Evolutionary conservation across 2,797 vertebrate genomes (phyloP).

Genomic region (Oophaga sylvatica): DNA sequence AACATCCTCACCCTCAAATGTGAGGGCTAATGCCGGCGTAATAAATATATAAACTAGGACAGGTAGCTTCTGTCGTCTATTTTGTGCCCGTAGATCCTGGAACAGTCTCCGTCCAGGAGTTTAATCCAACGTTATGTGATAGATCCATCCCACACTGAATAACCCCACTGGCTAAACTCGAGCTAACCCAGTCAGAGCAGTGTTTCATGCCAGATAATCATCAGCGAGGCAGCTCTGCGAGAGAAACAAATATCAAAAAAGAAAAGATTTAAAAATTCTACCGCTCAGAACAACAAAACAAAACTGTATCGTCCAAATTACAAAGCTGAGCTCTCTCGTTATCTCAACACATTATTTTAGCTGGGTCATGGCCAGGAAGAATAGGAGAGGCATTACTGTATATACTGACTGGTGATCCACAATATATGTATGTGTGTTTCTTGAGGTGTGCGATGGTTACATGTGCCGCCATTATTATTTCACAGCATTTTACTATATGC

Average conservation of each 20-base stretch:
- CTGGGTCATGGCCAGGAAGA: not conserved
- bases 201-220: slow-evolving; percentile 52
- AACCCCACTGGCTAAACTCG: slow-evolving; percentile 50
- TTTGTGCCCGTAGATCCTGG: slow-evolving; percentile 41
- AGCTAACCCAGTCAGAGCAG: slow-evolving; percentile 35
- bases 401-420: not conserved
- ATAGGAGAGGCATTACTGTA: not conserved
- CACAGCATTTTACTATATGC: too few relatives aligned
- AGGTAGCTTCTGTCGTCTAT: slow-evolving; percentile 47
- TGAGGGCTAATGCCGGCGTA: not conserved
- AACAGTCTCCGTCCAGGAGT: slow-evolving; percentile 34
- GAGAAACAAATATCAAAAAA: slow-evolving; percentile 20
- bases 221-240: slow-evolving; percentile 42
- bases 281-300: slow-evolving; percentile 29
- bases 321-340: not conserved
- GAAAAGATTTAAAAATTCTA: slow-evolving; percentile 14
- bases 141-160: slow-evolving; percentile 43
- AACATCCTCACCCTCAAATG: not conserved
- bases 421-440: not conserved
- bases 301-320: slow-evolving; percentile 15
- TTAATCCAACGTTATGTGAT: slow-evolving; percentile 48
- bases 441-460: not conserved
- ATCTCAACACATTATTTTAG: not conserved
- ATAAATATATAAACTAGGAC: slow-evolving; percentile 41
- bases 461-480: too few relatives aligned